Evolutionary conservation across 2,888 invertebrate genomes (phyloP).

Genomic region (Tupiocoris notatus): DNA sequence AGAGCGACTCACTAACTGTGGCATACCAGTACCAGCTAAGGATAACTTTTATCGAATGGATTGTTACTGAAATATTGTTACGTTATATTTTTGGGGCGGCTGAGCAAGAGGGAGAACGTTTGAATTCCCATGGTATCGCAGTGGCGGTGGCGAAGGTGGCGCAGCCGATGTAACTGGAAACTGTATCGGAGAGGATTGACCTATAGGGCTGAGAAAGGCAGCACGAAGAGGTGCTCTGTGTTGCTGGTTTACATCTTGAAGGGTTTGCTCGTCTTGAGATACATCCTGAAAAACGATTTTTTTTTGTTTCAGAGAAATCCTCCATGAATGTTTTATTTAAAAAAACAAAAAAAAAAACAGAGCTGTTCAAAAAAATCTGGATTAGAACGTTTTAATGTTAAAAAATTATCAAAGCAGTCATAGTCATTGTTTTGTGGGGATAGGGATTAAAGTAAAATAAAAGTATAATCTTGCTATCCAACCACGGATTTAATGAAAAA

Average conservation of each 20-base stretch:
- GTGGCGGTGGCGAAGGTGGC: not conserved
- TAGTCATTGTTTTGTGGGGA: too few relatives aligned
- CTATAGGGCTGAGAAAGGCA: slow-evolving; percentile 4
- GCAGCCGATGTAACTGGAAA: too few relatives aligned
- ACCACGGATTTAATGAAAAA: too few relatives aligned
- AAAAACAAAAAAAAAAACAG: not conserved
- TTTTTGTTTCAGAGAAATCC: not conserved
- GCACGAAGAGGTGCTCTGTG: slow-evolving; percentile 14
- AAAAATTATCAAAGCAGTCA: too few relatives aligned
- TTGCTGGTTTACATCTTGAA: slow-evolving; percentile 14
- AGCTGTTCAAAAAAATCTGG: too few relatives aligned
- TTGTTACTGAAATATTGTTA: too few relatives aligned
- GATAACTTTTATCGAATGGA: too few relatives aligned
- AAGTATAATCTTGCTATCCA: too few relatives aligned
- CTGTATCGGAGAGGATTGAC: not conserved
- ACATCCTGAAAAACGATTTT: slow-evolving; percentile 18
- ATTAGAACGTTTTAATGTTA: too few relatives aligned
- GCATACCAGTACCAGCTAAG: too few relatives aligned
- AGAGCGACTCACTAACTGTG: too few relatives aligned
- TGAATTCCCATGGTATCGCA: not conserved
- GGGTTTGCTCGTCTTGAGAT: slow-evolving; percentile 20
- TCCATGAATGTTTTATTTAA: not conserved
- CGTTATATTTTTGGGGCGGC: not conserved
- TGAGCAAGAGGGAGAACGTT: not conserved
- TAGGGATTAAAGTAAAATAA: too few relatives aligned